Evolutionary conservation across 2,113 vertebrate genomes (phyloP), one percentile per base, ranked within the genome.

Genomic region (Anguilla rostrata): DNA sequence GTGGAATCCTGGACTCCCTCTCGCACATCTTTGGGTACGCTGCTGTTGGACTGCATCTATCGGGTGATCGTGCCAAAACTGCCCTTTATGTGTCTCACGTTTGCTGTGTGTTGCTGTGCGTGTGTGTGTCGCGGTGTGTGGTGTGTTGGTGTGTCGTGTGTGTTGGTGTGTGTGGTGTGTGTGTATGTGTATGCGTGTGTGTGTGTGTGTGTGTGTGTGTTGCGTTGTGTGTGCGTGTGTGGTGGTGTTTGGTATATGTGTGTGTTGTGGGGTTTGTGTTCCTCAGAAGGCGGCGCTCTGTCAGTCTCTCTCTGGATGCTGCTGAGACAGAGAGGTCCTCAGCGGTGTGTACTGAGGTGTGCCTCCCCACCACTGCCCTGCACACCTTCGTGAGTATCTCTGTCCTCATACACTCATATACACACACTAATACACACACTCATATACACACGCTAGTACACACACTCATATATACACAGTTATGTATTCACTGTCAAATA

Each of bases 21-120:
- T 97, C 96, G 95, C 98, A 97, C 96, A 99, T 99, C 86, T 99
- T 99, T 94, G 97, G 97, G 98, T 99, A 97, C 88, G 97, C 96
- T 92, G 94, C 94, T 93, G 96, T 96, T 94, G 95, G 94, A 93
- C 49, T 1, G 49, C 49, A 53, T 53, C 49, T 53, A 53, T 5
- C 12, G 49, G 12, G 11, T 9, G 49, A 53, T 53, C 49, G 12
- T 92, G 87, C 87, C 90, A 89, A 34, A 94, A 94, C 90, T 83
- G 90, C 91, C 93, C 93, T 90, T 92, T 90, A 26, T n/a, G 56
- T 81, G 60, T 46, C 56, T 46, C n/a, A 83, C 29, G 53, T 34
- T 14, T 34, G 34, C 0, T 71, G 34, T 34, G 34, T 34, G 34
- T 34, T 78, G 66, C 9, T 78, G 26, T 34, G 83, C 40, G 34